A percentile compares a stretch with the other conserved stretches of the same genome.
phyloP scores from a whole-genome alignment of 2,888 invertebrate species.

The Sinodicranocentrus sp. region DNA sequence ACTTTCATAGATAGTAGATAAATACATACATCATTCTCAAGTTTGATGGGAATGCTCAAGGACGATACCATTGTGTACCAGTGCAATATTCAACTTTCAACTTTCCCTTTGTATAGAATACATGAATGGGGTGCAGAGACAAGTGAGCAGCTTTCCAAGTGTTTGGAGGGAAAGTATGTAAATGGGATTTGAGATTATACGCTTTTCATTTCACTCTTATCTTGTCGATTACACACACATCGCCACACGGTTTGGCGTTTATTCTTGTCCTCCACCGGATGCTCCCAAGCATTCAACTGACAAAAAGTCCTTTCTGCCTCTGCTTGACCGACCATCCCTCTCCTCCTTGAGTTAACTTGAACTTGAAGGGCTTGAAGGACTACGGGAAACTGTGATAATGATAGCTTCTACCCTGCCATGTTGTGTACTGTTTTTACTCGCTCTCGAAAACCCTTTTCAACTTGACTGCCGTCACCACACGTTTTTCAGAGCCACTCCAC shows the following conservation, averaged over 20 bases:
- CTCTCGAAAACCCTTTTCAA: not conserved
- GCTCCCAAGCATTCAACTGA: no score
- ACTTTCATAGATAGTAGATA: no score
- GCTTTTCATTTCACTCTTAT: constrained; percentile 31
- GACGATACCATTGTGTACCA: no score
- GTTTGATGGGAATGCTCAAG: no score
- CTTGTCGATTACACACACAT: constrained; percentile 24
- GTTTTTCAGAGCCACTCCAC: not conserved
- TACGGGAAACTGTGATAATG: not conserved
- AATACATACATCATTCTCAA: no score
- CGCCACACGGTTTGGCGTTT: not conserved
- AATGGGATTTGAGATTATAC: constrained; percentile 30
- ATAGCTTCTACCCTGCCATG: not conserved
- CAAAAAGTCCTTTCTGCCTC: no score
- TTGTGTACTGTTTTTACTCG: not conserved
- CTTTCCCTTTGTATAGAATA: no score
- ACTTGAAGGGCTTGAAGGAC: constrained; percentile 19
- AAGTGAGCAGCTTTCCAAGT: constrained; percentile 4
- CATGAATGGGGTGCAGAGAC: no score
- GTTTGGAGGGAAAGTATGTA: not conserved
- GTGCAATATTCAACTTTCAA: no score
- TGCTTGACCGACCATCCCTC: not conserved
- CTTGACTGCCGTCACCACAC: no score
- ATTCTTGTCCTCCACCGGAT: no score
- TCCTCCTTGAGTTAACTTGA: not conserved